These are phyloP conservation scores for Phyllotreta cruciferae DNA, from an alignment of 2,888 invertebrate species.

Conservation along the genomic window DNA sequence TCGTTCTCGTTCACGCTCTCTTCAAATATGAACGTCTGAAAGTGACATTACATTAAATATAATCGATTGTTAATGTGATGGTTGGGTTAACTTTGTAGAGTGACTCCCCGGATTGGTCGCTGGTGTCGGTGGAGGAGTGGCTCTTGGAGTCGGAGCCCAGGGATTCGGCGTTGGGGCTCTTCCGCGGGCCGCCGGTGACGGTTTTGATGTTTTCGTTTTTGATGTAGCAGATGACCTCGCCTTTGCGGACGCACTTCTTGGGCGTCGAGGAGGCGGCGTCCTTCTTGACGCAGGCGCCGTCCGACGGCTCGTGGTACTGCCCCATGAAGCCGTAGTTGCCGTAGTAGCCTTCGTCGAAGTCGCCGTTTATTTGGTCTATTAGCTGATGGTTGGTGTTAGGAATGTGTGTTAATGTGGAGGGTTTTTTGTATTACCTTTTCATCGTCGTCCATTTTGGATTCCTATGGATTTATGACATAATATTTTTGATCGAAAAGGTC, in stretches of 20 bases:
- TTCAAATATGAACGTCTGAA: conserved; percentile 48
- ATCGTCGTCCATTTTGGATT: no score
- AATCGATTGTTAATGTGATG: background rate
- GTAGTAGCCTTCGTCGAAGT: conserved; percentile 1
- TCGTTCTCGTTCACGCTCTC: conserved; percentile 44
- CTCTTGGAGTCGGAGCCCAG: conserved; percentile 1
- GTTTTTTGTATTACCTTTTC: no score
- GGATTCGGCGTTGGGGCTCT: background rate
- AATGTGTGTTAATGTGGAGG: no score
- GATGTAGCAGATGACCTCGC: conserved; percentile 33
- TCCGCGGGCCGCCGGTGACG: background rate
- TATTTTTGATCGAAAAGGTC: no score
- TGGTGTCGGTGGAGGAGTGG: conserved; percentile 3
- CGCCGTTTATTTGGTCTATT: background rate
- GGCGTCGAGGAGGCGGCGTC: background rate
- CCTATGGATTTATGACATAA: no score
- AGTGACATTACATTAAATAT: background rate
- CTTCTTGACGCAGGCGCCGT: no score
- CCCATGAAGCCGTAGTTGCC: no score
- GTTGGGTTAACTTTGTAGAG: conserved; percentile 42
- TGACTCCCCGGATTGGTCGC: conserved; percentile 47
- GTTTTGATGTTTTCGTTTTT: conserved; percentile 5
- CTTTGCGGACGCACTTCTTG: conserved; percentile 40
- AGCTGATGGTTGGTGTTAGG: no score
- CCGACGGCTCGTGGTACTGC: no score